Evolutionary conservation across 2,113 vertebrate genomes (phyloP).

Genomic region (Rafetus swinhoei): DNA sequence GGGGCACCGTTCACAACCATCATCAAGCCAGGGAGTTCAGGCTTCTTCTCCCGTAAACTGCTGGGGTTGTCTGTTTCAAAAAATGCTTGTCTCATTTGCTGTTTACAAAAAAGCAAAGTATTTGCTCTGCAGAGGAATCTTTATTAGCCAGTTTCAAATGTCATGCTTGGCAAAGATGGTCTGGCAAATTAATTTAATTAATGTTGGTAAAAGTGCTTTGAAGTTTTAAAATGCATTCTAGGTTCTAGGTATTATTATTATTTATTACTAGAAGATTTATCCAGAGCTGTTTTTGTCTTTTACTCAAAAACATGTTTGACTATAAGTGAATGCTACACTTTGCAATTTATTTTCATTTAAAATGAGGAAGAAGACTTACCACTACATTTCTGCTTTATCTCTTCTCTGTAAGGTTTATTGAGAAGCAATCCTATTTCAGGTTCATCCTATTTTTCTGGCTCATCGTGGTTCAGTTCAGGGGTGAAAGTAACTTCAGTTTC

Average conservation of each 20-base stretch:
- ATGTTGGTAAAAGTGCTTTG: not conserved
- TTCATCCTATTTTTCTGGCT: no score
- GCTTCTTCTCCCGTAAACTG: not conserved
- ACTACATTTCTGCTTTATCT: no score
- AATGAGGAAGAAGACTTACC: no score
- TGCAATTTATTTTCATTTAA: no score
- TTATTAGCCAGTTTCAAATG: not conserved
- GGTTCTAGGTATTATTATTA: conserved; percentile 18
- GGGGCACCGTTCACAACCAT: not conserved
- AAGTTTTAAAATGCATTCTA: not conserved
- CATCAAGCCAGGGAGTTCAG: not conserved
- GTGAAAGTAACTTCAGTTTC: no score
- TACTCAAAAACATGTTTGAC: no score
- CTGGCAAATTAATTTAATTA: conserved; percentile 6
- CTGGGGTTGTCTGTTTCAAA: not conserved
- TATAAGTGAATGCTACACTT: no score
- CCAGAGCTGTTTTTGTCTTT: no score
- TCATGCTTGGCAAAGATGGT: not conserved
- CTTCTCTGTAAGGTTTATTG: no score
- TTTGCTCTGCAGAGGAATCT: not conserved
- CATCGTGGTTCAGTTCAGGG: no score
- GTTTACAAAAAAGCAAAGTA: not conserved
- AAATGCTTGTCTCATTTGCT: not conserved
- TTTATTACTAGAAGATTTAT: not conserved
- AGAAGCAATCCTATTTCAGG: no score